Conservation (phyloP, 2,888 invertebrate species). For the Hyles lineata region DNA sequence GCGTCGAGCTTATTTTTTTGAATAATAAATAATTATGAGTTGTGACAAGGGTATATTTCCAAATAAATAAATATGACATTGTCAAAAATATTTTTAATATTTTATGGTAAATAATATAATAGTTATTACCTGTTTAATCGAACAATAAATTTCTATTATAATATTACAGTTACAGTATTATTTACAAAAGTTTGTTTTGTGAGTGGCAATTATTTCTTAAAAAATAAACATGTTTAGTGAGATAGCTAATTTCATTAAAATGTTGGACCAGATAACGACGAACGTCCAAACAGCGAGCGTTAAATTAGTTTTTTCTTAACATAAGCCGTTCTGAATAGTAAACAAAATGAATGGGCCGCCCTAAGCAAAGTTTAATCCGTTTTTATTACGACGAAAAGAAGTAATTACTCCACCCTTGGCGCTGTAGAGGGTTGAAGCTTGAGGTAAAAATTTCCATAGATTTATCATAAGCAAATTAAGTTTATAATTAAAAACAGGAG, state of each 20-base stretch:
- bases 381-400: conserved; percentile 85
- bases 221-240: conserved; percentile 43
- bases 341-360: conserved; percentile 83
- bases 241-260: conserved; percentile 71
- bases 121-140: too few relatives aligned
- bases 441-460: conserved; percentile 85
- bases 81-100: too few relatives aligned
- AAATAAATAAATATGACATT: too few relatives aligned
- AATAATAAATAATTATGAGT: too few relatives aligned
- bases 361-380: conserved; percentile 85
- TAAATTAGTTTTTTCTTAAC: conserved; percentile 80
- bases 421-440: conserved; percentile 78
- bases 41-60: too few relatives aligned
- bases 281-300: conserved; percentile 65
- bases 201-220: conserved; percentile 17
- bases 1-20: too few relatives aligned
- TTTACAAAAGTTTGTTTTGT: background rate
- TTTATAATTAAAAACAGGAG: conserved; percentile 85
- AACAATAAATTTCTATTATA: too few relatives aligned
- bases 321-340: conserved; percentile 81
- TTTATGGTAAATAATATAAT: too few relatives aligned
- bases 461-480: conserved; percentile 85
- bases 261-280: conserved; percentile 67
- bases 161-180: too few relatives aligned
- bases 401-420: conserved; percentile 84